phyloP scores from a whole-genome alignment of 2,797 vertebrate genomes.

The Lateolabrax maculatus region DNA sequence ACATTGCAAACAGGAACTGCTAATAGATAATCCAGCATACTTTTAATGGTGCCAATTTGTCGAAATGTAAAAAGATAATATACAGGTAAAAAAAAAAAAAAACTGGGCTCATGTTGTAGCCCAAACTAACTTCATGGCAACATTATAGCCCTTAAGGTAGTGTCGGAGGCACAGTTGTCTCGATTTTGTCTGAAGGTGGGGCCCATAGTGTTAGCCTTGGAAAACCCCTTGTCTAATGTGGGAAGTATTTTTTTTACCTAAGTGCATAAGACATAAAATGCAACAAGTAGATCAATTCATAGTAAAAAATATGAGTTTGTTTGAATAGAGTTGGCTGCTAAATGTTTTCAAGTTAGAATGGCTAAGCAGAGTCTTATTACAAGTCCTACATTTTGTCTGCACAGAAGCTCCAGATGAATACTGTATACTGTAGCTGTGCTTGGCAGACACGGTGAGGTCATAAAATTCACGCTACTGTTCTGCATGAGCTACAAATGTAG shows the following conservation, averaged over 20 bases:
- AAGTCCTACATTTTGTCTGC: background rate
- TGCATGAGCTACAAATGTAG: conserved; percentile 22
- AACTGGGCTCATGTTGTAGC: background rate
- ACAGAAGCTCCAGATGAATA: background rate
- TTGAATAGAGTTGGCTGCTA: background rate
- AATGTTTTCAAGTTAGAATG: background rate
- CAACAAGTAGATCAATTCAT: background rate
- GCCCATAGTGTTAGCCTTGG: background rate
- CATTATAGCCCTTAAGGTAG: background rate
- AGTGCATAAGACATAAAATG: background rate
- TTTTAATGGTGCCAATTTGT: too few species aligned
- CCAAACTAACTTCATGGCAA: background rate
- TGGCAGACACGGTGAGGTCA: conserved; percentile 6
- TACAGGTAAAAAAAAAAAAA: too few species aligned
- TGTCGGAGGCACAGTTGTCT: background rate
- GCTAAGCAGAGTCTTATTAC: background rate
- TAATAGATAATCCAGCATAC: too few species aligned
- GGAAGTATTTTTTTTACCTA: background rate
- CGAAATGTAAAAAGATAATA: too few species aligned
- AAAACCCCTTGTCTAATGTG: background rate
- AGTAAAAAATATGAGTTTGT: background rate
- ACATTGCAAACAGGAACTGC: too few species aligned
- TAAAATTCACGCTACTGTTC: conserved; percentile 9
- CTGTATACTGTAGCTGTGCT: background rate
- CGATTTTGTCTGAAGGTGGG: background rate